Base-by-base conservation (phyloP, 2,888 invertebrate genomes). In the Empis stercorea region DNA sequence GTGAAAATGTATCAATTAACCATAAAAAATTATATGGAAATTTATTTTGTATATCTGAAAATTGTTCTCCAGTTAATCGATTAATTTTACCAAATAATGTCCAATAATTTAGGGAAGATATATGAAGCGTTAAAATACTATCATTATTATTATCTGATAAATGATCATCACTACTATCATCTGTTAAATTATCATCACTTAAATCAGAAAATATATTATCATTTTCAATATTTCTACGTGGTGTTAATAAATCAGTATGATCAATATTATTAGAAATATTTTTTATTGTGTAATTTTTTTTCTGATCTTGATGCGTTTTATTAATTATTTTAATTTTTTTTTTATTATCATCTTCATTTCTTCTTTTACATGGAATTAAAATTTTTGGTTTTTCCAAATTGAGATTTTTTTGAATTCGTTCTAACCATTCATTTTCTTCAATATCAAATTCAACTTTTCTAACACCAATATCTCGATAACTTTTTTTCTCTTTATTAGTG, bases 21-120 rank as follows among this genome's bases (percentile, higher is more conserved):
- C 69, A 70, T 36, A 59, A 56, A 45, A 67, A 68, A 14, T 58
- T 64, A 34, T 55, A 49, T 9, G 68, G 62, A 11, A 69, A 60
- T 39, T 58, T 55, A 7, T 53, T 49, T 20, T 60, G 56, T 3
- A 66, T 17, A 27, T 60, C 52, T 1, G 51, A 50, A 16, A 57
- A 58, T 39, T 61, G 56, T 1, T 44, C n/a, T 10, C 53, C 53
- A 3, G 16, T 52, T 0, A 63, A 42, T 2, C 30, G 48, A 2
- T 13, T 4, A 9, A 54, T 20, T 20, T 52, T 49, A 1, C 64
- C 66, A 38, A 62, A 54, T 2, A 66, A 45, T n/a, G 61, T 53
- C 69, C 69, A 70, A 48, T 59, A 63, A 52, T 69, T 66, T 48
- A 66, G 61, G 48, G 63, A 64, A 3, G 68, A 64, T 10, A 61